These are phyloP conservation scores for Paedocypris micromegethes DNA, from an alignment of 2,797 vertebrate genomes.

Conservation along the genomic window DNA sequence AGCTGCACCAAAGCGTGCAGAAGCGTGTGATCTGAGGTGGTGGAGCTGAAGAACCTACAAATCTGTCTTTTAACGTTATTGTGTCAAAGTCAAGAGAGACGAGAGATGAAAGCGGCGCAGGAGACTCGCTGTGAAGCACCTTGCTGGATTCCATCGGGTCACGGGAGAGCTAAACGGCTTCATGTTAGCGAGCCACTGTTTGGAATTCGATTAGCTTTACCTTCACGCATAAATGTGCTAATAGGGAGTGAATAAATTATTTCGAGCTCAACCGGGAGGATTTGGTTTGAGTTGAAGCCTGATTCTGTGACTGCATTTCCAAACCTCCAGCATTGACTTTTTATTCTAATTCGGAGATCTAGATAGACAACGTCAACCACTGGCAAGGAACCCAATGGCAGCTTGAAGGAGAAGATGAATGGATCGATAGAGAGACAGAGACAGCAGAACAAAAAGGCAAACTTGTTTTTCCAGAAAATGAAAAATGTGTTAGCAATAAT, in stretches of 20 bases:
- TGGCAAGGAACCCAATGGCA: too few species aligned
- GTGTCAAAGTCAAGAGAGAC: constrained; percentile 37
- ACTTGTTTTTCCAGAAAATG: too few species aligned
- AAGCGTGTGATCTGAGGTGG: constrained; percentile 57
- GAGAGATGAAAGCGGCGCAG: constrained; percentile 33
- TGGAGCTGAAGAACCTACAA: constrained; percentile 49
- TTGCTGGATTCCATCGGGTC: constrained; percentile 10
- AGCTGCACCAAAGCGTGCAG: constrained; percentile 56
- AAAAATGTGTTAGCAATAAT: too few species aligned
- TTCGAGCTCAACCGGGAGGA: not conserved
- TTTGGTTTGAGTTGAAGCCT: not conserved
- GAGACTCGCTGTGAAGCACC: constrained; percentile 4
- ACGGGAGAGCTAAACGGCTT: constrained; percentile 11
- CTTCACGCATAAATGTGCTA: not conserved
- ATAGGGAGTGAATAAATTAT: not conserved
- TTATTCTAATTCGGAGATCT: too few species aligned
- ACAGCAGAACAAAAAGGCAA: too few species aligned
- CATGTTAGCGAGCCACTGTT: not conserved
- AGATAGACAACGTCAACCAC: too few species aligned
- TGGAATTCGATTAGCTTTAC: constrained; percentile 5
- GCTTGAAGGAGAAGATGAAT: too few species aligned
- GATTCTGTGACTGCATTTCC: too few species aligned
- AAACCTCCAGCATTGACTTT: too few species aligned
- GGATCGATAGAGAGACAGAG: too few species aligned
- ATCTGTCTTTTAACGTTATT: constrained; percentile 54